A percentile compares a stretch with the other conserved stretches of the same genome.
Conservation (phyloP, 2,888 invertebrate genomes). For the Eugnorisma glareosa region DNA sequence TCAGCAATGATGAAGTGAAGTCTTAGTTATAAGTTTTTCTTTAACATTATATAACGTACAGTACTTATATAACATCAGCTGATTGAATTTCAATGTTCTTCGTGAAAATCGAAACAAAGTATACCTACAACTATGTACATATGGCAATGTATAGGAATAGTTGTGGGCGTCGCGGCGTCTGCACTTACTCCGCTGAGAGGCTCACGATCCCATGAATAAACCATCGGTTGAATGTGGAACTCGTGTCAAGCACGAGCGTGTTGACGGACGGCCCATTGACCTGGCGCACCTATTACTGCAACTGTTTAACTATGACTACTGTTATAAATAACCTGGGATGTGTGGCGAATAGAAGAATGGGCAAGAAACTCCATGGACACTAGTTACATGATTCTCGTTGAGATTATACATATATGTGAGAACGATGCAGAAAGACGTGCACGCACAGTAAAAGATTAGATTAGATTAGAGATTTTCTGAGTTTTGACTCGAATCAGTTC, state of each 20-base stretch:
- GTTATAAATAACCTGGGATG: too few species aligned
- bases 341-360: too few species aligned
- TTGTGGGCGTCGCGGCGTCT: conserved; percentile 67
- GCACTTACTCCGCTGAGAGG: conserved; percentile 73
- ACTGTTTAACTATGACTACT: conserved; percentile 57
- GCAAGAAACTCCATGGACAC: too few species aligned
- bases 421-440: too few species aligned
- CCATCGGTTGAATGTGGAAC: conserved; percentile 83
- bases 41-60: neutral
- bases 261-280: conserved; percentile 77
- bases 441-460: too few species aligned
- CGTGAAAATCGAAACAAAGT: conserved; percentile 20
- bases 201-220: conserved; percentile 81
- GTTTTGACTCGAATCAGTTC: neutral
- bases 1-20: neutral
- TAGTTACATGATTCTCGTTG: too few species aligned
- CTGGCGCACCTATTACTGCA: conserved; percentile 61
- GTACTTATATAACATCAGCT: neutral
- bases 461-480: too few species aligned
- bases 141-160: conserved; percentile 24
- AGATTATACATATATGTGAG: too few species aligned
- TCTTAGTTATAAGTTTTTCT: neutral
- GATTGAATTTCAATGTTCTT: neutral
- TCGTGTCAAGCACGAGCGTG: conserved; percentile 81
- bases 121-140: neutral